phyloP scores from a whole-genome alignment of 2,797 vertebrate genomes.

The Thripadectes ignobilis region DNA sequence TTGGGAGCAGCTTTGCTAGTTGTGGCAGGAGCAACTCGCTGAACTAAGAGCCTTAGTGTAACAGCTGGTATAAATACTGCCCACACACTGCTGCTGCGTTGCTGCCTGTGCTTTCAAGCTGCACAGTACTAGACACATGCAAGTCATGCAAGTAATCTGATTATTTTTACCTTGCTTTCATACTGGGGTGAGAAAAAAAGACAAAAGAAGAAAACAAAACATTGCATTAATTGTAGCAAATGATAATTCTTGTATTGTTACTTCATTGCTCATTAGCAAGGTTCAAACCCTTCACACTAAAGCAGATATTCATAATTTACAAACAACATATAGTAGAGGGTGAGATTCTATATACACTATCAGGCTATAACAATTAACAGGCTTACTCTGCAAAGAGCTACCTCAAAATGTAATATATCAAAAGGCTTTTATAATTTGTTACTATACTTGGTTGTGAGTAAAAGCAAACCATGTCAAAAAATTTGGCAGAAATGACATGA shows the following conservation, averaged over 20 bases:
- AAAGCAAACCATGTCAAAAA: slow-evolving; percentile 1
- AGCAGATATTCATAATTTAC: background rate
- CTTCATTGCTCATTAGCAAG: background rate
- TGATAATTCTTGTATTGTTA: background rate
- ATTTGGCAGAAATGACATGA: background rate
- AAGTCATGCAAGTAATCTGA: slow-evolving; percentile 74
- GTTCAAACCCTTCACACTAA: background rate
- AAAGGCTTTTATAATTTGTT: background rate
- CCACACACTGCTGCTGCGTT: background rate
- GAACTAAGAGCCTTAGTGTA: background rate
- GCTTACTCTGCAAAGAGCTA: background rate
- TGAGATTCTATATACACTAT: background rate
- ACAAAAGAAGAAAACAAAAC: background rate
- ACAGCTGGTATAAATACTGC: slow-evolving; percentile 18
- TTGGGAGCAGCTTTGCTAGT: background rate
- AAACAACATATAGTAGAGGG: background rate
- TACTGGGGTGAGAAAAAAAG: slow-evolving; percentile 77
- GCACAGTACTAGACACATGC: slow-evolving; percentile 74
- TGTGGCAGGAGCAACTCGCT: slow-evolving; percentile 20
- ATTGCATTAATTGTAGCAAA: slow-evolving; percentile 45
- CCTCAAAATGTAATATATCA: background rate
- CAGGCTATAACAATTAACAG: background rate
- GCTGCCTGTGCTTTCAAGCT: slow-evolving; percentile 42
- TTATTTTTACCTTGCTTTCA: slow-evolving; percentile 89
- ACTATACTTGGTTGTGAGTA: background rate